A percentile compares a stretch with the other conserved stretches of the same genome.
Conservation (phyloP, 2,888 invertebrate species). For the Eilema sororculum region DNA sequence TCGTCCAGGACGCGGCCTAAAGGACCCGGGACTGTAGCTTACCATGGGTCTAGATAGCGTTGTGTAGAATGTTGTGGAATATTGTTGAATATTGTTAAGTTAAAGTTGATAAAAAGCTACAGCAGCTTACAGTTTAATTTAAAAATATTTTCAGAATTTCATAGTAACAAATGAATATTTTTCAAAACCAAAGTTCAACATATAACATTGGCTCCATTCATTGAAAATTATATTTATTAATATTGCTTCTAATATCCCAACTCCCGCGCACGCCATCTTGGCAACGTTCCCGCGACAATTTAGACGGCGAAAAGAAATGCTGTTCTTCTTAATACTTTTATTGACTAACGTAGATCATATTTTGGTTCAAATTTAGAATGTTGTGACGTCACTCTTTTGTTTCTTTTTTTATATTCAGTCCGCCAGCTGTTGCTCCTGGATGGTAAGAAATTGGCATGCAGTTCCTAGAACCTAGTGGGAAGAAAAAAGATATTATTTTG, state of each 20-base stretch:
- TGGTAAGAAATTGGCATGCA: too few species aligned
- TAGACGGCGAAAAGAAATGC: slow-evolving; percentile 51
- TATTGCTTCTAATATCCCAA: slow-evolving; percentile 25
- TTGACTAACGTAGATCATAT: slow-evolving; percentile 61
- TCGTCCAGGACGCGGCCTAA: too few species aligned
- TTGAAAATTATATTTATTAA: slow-evolving; percentile 6
- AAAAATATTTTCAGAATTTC: background rate
- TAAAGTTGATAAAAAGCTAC: too few species aligned
- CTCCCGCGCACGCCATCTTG: slow-evolving; percentile 49
- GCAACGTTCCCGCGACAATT: slow-evolving; percentile 56
- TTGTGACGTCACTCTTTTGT: slow-evolving; percentile 37
- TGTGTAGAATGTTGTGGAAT: too few species aligned
- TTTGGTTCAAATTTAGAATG: slow-evolving; percentile 42
- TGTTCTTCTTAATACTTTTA: slow-evolving; percentile 65
- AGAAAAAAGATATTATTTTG: too few species aligned
- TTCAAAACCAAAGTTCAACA: background rate
- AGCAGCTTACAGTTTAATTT: too few species aligned
- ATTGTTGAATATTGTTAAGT: too few species aligned
- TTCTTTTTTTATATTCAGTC: slow-evolving; percentile 20
- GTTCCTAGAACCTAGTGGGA: too few species aligned
- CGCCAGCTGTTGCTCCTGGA: too few species aligned
- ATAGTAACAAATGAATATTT: background rate
- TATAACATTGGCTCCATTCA: background rate
- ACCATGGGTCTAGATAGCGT: too few species aligned
- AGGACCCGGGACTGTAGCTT: too few species aligned